Conservation (phyloP, 1,140 invertebrate species). For the Ooceraea biroi region DNA sequence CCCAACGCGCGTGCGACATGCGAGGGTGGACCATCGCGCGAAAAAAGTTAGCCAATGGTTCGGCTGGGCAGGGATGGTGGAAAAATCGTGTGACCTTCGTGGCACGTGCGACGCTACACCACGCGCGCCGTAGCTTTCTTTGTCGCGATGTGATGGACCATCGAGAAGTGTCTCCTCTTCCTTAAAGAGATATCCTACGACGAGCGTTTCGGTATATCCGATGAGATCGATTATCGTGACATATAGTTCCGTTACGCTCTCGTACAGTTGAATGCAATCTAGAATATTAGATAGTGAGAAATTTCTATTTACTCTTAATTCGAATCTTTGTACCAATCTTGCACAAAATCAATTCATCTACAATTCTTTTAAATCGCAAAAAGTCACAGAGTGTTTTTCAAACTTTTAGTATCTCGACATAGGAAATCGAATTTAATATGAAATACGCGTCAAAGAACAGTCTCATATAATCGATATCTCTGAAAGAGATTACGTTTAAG, state of each 20-base stretch:
- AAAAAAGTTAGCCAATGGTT: conserved; percentile 82
- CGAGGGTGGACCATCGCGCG: conserved; percentile 77
- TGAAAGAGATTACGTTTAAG: not conserved
- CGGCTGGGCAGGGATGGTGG: conserved; percentile 42
- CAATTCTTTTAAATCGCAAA: too few relatives aligned
- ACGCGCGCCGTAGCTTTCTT: conserved; percentile 37
- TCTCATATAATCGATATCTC: not conserved
- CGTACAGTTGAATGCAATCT: too few relatives aligned
- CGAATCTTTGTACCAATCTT: too few relatives aligned
- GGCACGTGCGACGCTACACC: conserved; percentile 38
- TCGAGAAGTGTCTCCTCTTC: conserved; percentile 13
- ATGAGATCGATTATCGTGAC: conserved; percentile 20
- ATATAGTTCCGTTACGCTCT: not conserved
- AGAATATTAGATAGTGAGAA: too few relatives aligned
- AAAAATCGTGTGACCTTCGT: conserved; percentile 61
- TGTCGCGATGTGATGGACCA: conserved; percentile 16
- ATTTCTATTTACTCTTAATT: too few relatives aligned
- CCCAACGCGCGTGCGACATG: conserved; percentile 73
- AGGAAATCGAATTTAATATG: not conserved
- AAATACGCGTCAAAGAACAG: not conserved
- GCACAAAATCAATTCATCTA: too few relatives aligned
- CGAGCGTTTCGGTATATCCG: not conserved
- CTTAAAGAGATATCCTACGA: conserved; percentile 51
- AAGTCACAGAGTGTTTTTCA: too few relatives aligned
- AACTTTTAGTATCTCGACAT: too few relatives aligned